A percentile compares a stretch with the other conserved stretches of the same genome.
These are phyloP conservation scores for Platorchestia sp. DNA, from an alignment of 1,140 invertebrate species.

Conservation along the genomic window DNA sequence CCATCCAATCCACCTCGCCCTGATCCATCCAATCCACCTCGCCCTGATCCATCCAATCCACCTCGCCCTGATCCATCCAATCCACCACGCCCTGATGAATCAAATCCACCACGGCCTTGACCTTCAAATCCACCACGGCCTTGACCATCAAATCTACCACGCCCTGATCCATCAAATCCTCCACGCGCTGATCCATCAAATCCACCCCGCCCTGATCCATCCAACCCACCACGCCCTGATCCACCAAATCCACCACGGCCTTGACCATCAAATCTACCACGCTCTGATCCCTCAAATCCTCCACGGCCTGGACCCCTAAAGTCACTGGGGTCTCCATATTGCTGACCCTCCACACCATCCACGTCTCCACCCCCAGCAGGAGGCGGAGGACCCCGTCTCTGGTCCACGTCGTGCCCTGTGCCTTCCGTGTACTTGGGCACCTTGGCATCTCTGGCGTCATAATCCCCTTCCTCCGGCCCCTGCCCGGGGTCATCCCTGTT, in stretches of 20 bases:
- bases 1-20: not conserved
- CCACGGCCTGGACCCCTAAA: not conserved
- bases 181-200: not conserved
- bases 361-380: too few species aligned
- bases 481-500: not conserved
- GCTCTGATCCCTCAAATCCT: not conserved
- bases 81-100: not conserved
- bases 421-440: not conserved
- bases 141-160: not conserved
- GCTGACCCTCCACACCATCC: too few species aligned
- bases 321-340: too few species aligned
- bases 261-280: not conserved
- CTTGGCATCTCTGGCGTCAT: not conserved
- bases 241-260: not conserved
- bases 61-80: too few species aligned
- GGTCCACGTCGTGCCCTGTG: too few species aligned
- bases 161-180: not conserved
- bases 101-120: not conserved
- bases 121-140: not conserved
- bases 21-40: not conserved
- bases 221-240: too few species aligned
- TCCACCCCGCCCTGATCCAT: not conserved
- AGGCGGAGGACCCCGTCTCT: not conserved
- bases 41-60: not conserved
- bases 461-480: too few species aligned